These are phyloP conservation scores for Mesoligia furuncula DNA, from an alignment of 2,888 invertebrate species.

Conservation along the genomic window DNA sequence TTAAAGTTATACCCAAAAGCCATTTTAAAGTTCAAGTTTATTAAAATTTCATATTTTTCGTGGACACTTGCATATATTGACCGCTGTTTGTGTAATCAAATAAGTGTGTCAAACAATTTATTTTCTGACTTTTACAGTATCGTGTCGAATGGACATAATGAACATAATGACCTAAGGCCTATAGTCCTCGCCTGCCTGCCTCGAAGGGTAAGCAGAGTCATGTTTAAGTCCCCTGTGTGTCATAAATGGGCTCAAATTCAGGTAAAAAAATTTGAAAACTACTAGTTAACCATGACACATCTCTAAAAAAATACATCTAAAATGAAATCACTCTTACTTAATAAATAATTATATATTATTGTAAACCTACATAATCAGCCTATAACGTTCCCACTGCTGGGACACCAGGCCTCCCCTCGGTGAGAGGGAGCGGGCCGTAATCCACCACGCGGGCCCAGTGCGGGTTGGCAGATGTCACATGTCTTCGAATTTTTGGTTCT, in stretches of 20 bases:
- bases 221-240: background rate
- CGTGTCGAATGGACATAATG: background rate
- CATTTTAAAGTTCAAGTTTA: background rate
- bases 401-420: too few species aligned
- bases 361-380: too few species aligned
- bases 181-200: background rate
- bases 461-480: too few species aligned
- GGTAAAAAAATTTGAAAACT: background rate
- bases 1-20: background rate
- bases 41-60: background rate
- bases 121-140: background rate
- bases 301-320: background rate
- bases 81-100: background rate
- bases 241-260: background rate
- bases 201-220: background rate
- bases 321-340: background rate
- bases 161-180: background rate
- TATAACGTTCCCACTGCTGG: too few species aligned
- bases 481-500: too few species aligned
- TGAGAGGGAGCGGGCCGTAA: too few species aligned
- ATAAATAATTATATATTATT: background rate
- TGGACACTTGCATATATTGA: background rate
- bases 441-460: too few species aligned
- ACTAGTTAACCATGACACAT: background rate
- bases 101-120: background rate